Base-by-base conservation (phyloP, 2,888 invertebrate genomes). In the Drosophila robusta region DNA sequence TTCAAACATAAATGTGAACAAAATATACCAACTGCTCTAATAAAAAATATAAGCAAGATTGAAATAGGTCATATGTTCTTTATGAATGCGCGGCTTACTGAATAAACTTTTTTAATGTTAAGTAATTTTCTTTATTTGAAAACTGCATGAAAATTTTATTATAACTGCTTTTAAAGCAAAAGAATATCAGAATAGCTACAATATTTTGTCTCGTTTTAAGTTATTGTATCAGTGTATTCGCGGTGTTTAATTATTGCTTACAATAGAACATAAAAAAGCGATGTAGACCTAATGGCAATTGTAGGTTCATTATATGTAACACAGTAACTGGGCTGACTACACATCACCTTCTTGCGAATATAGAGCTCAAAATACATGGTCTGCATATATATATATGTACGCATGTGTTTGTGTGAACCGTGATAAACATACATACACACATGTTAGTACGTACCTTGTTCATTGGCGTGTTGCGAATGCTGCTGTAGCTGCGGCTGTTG, bases 391-490 rank as follows among this genome's bases (percentile, higher is more conserved):
- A 22, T 22, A 3, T 60, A 41, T 49, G 9, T 22, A 36, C 29
- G 14, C 52, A n/a, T 69, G 12, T 69, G 9, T 55, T 18, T 26
- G 46, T 56, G 46, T 36, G 44, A 44, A 9, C 26, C 34, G 26
- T 36, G 36, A 36, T 45, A 16, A 32, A 24, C 32, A 51, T 45
- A 41, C 29, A 46, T 54, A 62, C 56, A 46, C 44, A 51, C 14
- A 47, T 22, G 7, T 32, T 24, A 44, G 29, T 70, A 54, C 75
- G 69, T 87, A 91, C 91, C 89, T 87, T 91, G 91, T 67, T 91
- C 91, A 74, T 90, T 87, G 66, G 78, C 73, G 62, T 62, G 56
- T 26, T 69, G 58, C 8, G 26, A 32, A 12, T 34, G 34, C 12
- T 34, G 34, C 49, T 67, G 70, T 38, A 71, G 70, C 63, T 78